Conservation (phyloP, 2,888 invertebrate genomes). For the Eupelmus urozonus region DNA sequence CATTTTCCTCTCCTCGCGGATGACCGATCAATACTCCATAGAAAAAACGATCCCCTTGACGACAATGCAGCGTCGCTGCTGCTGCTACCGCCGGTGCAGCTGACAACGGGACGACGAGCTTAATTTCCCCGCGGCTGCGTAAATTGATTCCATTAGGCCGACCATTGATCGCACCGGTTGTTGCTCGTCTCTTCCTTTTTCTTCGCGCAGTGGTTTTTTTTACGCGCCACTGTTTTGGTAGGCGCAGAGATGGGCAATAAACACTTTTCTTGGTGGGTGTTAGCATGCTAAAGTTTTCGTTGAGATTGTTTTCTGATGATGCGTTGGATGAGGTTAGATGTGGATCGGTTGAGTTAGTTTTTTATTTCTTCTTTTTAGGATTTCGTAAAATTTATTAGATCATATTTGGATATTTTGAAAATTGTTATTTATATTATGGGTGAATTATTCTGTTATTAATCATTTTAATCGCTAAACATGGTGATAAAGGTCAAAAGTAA, state of each 20-base stretch:
- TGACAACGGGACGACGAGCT: conserved; percentile 4
- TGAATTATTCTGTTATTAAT: no score
- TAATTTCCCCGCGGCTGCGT: conserved; percentile 24
- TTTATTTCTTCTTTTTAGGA: no score
- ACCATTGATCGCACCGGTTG: not conserved
- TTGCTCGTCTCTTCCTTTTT: not conserved
- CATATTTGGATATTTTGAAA: no score
- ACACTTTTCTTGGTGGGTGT: not conserved
- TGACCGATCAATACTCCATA: conserved; percentile 16
- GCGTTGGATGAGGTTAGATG: no score
- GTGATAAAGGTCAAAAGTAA: no score
- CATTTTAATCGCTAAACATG: no score
- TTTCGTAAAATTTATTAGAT: no score
- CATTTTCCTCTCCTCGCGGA: not conserved
- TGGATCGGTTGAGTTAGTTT: no score
- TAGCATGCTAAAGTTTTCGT: not conserved
- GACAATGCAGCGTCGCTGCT: not conserved
- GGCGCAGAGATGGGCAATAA: not conserved
- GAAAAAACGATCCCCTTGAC: not conserved
- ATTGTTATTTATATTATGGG: no score
- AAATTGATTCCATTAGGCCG: conserved; percentile 38
- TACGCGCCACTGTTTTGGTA: not conserved
- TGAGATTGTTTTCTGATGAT: no score
- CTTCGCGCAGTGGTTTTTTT: not conserved
- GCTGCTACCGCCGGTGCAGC: not conserved